phyloP scores from a whole-genome alignment of 2,113 vertebrate genomes.

The Bothrops jararaca region DNA sequence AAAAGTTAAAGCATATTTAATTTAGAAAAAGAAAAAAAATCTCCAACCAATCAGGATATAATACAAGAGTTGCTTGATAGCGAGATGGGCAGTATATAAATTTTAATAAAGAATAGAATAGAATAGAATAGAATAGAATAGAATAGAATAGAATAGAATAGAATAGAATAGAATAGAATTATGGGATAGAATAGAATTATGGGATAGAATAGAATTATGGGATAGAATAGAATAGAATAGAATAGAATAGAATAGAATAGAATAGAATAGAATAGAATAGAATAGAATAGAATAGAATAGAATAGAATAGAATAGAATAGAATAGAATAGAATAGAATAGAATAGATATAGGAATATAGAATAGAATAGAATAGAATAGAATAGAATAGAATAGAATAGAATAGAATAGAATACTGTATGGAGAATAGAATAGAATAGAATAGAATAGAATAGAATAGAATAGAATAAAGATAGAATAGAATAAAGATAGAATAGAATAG shows the following conservation, averaged over 20 bases:
- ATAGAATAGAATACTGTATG: no score
- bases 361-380: neutral
- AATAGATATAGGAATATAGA: neutral
- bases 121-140: neutral
- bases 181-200: no score
- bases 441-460: neutral
- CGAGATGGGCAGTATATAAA: neutral
- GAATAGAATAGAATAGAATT: neutral
- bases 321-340: no score
- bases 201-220: neutral
- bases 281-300: neutral
- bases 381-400: neutral
- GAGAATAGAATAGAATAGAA: no score
- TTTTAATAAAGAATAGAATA: neutral
- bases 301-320: neutral
- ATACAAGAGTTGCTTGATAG: neutral
- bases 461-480: neutral
- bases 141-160: no score
- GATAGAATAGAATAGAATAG: no score
- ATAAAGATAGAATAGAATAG: neutral
- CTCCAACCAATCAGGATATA: neutral
- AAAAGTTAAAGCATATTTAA: neutral
- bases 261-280: no score
- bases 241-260: neutral
- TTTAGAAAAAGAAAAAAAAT: neutral